These are phyloP conservation scores for Platycheirus albimanus DNA, from an alignment of 2,888 invertebrate species.

Conservation along the genomic window DNA sequence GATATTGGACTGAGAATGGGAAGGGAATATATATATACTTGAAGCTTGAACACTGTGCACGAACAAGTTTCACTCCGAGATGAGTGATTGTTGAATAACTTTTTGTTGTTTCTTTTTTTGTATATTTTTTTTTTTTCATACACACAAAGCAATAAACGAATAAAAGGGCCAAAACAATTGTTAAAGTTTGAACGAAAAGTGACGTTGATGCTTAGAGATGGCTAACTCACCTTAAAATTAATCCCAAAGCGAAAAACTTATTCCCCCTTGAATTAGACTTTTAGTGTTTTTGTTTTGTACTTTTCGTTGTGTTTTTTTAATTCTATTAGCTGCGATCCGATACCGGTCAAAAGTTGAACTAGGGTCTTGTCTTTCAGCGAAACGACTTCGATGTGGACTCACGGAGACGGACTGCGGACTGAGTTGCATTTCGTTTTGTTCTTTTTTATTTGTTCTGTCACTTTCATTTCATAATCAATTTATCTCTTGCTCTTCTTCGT, in stretches of 20 bases:
- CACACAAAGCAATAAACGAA: constrained; percentile 9
- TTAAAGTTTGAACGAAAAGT: constrained; percentile 24
- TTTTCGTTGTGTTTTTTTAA: constrained; percentile 10
- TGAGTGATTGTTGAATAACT: constrained; percentile 58
- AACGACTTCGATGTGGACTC: constrained; percentile 58
- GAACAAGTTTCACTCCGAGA: constrained; percentile 56
- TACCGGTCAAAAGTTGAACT: constrained; percentile 56
- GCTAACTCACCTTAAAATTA: constrained; percentile 60
- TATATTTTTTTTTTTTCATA: constrained; percentile 7
- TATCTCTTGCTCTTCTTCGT: constrained; percentile 39
- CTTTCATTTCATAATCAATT: constrained; percentile 61
- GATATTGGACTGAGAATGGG: neutral
- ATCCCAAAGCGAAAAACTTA: constrained; percentile 45
- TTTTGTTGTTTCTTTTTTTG: constrained; percentile 31
- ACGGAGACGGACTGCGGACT: no score
- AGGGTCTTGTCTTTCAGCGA: constrained; percentile 49
- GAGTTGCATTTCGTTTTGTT: constrained; percentile 28
- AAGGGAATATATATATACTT: no score
- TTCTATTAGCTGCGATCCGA: constrained; percentile 58
- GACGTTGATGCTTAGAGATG: constrained; percentile 28
- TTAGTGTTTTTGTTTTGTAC: constrained; percentile 8
- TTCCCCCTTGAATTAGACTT: constrained; percentile 6
- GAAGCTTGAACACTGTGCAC: constrained; percentile 29
- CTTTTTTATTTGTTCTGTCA: constrained; percentile 25
- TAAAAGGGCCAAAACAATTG: constrained; percentile 30